These are phyloP conservation scores for Onchidella celtica DNA, from an alignment of 2,888 invertebrate genomes.

Conservation along the genomic window DNA sequence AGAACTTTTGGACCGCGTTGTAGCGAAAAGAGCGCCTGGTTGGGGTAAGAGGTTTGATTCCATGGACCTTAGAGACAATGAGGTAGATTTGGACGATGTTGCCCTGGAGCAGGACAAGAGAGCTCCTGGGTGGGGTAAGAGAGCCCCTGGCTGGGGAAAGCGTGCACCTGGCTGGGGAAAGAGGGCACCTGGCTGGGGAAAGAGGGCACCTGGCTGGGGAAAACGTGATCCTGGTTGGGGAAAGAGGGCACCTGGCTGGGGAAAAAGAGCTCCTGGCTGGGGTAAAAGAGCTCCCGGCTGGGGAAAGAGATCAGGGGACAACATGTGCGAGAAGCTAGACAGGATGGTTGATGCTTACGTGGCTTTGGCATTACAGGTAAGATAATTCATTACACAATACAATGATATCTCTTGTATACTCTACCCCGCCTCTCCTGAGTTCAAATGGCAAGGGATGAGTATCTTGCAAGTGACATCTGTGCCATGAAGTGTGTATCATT, in stretches of 20 bases:
- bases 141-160: slow-evolving; percentile 9
- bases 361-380: neutral
- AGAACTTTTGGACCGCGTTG: neutral
- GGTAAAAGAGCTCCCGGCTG: slow-evolving; percentile 34
- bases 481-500: no score
- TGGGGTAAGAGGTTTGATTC: slow-evolving; percentile 7
- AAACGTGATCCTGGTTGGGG: slow-evolving; percentile 41
- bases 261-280: slow-evolving; percentile 37
- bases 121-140: slow-evolving; percentile 68
- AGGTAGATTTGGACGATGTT: slow-evolving; percentile 53
- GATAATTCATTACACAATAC: neutral
- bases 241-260: slow-evolving; percentile 28
- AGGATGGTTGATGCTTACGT: neutral
- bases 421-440: no score
- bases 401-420: no score
- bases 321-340: neutral
- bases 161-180: neutral
- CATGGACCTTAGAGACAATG: slow-evolving; percentile 55
- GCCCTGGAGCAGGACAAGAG: slow-evolving; percentile 54
- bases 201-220: neutral
- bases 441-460: no score
- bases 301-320: slow-evolving; percentile 23
- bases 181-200: neutral
- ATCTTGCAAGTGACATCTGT: no score
- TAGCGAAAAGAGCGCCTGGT: neutral